Conservation (phyloP, 1,140 invertebrate species). For the Ips nitidus region DNA sequence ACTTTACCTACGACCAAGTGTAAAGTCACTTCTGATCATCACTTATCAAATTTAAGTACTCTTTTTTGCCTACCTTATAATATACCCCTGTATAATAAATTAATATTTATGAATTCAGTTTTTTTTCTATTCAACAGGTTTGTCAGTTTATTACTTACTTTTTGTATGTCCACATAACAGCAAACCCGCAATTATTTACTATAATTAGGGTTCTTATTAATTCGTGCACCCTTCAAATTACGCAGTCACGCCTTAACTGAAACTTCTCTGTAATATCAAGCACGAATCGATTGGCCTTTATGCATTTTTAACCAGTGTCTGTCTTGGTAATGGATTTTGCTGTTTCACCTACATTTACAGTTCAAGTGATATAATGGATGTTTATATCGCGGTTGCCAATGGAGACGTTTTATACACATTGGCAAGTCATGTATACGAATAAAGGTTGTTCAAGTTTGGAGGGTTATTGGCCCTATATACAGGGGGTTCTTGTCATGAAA, state of each 20-base stretch:
- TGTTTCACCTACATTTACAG: not conserved
- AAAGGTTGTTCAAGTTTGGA: no score
- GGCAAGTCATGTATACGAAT: no score
- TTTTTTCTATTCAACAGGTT: not conserved
- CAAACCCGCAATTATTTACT: not conserved
- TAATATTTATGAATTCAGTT: not conserved
- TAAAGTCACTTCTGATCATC: no score
- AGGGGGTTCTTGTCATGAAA: no score
- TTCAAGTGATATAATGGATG: not conserved
- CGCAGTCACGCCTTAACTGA: not conserved
- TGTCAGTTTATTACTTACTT: not conserved
- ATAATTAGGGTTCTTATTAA: not conserved
- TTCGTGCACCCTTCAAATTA: not conserved
- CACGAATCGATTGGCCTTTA: not conserved
- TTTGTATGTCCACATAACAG: not conserved
- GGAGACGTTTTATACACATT: not conserved
- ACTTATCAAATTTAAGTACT: no score
- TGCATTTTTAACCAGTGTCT: not conserved
- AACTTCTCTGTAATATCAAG: not conserved
- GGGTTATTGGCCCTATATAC: no score
- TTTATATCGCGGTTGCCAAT: conserved; percentile 1
- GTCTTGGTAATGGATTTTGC: not conserved
- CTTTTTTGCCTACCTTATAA: no score
- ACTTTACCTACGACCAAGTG: no score
- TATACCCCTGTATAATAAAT: not conserved